Evolutionary conservation across 2,888 invertebrate species (phyloP), one percentile per base, ranked within the genome.

Genomic region (Ceriagrion tenellum): DNA sequence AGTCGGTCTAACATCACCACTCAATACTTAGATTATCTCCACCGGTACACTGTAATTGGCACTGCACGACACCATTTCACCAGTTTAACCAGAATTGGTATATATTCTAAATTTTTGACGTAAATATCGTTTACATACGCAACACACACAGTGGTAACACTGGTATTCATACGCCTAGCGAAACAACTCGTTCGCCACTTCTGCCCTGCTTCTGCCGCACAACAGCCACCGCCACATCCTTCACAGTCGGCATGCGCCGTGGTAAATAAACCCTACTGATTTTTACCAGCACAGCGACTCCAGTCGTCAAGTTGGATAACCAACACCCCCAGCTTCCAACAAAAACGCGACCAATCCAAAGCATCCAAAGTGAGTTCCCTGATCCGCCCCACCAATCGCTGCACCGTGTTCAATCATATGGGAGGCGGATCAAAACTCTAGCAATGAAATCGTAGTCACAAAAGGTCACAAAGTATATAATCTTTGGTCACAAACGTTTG

Each of bases 81-180:
- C 47, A 35, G 30, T 81, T 13, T 0, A 13, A 81, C 35, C 35
- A 23, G 69, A n/a, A n/a, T 74, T 40, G 26, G 47, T 47, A 93
- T 93, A 74, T 74, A n/a, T 26, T 47, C 93, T 69, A 69, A 18
- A 93, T 74, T 93, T 69, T 69, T 69, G 93, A 93, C n/a, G 47
- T 47, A 74, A 93, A 93, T 93, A 69, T 23, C 93, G 47, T 93
- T 47, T n/a, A 93, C 69, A 69, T 69, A 93, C 93, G 93, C 69
- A 69, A 47, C 69, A 93, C 69, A 69, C 63, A n/a, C 40, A 93
- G 40, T 47, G 13, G 47, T n/a, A 69, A n/a, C 69, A 74, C 47
- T 47, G 63, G 40, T 93, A 93, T 93, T 56, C 93, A 40, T 93
- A 30, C 93, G 93, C 93, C 63, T 55, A 35, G 40, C 63, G 55